Evolutionary conservation across 1,140 invertebrate species (phyloP).

Genomic region (Cotesia chilonis): DNA sequence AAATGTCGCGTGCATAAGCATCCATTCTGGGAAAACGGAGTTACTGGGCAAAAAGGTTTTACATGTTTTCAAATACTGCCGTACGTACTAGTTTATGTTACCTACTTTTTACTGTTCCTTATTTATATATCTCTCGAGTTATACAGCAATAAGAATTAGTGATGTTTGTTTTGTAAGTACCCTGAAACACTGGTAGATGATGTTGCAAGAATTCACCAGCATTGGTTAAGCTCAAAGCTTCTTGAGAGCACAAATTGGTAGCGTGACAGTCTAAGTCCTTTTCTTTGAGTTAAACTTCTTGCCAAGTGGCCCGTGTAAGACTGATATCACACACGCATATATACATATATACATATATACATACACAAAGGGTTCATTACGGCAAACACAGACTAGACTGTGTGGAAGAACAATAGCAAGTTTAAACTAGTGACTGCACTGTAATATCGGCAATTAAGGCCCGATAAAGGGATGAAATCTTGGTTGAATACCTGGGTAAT

Average conservation of each 20-base stretch:
- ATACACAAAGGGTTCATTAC: no score
- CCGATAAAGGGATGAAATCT: conserved; percentile 4
- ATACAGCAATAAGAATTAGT: no score
- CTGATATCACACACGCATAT: conserved; percentile 20
- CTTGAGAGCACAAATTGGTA: conserved; percentile 11
- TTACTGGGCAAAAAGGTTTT: no score
- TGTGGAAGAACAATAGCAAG: conserved; percentile 8
- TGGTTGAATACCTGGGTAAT: not conserved
- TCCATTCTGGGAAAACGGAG: no score
- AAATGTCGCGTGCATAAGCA: no score
- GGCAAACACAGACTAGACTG: no score
- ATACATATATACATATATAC: not conserved
- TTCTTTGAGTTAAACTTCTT: not conserved
- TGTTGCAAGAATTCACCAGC: not conserved
- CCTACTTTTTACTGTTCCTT: no score
- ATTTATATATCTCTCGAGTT: no score
- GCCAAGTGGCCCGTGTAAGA: conserved; percentile 18
- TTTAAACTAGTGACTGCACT: not conserved
- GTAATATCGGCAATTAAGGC: conserved; percentile 15
- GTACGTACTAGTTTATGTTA: no score
- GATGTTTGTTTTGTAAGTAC: no score
- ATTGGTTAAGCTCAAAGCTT: conserved; percentile 1
- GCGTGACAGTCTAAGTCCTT: conserved; percentile 9
- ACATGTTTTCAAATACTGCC: no score
- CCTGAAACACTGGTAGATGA: not conserved